phyloP scores from a whole-genome alignment of 2,797 vertebrate genomes.

The Cuculus canorus region DNA sequence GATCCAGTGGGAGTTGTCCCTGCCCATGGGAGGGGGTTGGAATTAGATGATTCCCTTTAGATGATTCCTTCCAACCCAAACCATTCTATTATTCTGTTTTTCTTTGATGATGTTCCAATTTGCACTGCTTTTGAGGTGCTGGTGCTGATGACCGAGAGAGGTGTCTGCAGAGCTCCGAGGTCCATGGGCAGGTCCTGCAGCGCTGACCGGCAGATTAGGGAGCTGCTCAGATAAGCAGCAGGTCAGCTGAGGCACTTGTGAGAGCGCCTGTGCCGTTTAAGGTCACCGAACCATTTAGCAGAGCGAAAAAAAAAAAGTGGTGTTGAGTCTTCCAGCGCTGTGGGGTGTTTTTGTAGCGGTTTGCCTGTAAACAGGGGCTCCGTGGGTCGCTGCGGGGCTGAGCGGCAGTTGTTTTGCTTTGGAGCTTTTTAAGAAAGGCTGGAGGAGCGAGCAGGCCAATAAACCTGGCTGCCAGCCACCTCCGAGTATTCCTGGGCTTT shows the following conservation, averaged over 20 bases:
- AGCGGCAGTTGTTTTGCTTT: neutral
- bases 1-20: no score
- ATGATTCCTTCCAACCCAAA: no score
- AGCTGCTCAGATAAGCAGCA: neutral
- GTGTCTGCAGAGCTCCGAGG: neutral
- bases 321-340: fast-evolving
- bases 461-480: neutral
- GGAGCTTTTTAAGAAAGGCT: neutral
- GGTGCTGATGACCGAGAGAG: neutral
- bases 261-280: fast-evolving
- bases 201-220: neutral
- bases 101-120: no score
- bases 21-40: no score
- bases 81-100: no score
- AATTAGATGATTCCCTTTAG: no score
- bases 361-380: neutral
- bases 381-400: neutral
- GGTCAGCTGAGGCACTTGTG: neutral
- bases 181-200: neutral
- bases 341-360: neutral
- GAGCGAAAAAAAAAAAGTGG: neutral
- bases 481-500: neutral
- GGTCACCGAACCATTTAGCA: neutral
- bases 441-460: neutral
- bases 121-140: neutral